A percentile compares a stretch with the other conserved stretches of the same genome.
These are phyloP conservation scores for Oncorhynchus nerka DNA, from an alignment of 2,113 vertebrate genomes.

Conservation along the genomic window DNA sequence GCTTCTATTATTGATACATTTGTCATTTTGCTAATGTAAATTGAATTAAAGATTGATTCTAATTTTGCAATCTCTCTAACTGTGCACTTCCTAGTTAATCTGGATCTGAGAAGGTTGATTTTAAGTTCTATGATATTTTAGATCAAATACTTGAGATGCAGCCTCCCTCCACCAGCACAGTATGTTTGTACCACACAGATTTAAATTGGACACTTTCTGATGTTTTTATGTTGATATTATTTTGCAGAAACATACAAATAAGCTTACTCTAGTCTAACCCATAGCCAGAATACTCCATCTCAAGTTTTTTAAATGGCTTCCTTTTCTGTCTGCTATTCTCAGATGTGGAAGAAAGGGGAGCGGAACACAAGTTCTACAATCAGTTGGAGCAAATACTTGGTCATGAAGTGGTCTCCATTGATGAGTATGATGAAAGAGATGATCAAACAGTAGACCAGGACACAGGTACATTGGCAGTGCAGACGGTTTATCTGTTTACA, in stretches of 20 bases:
- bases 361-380: conserved; percentile 63
- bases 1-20: too few species aligned
- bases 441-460: conserved; percentile 51
- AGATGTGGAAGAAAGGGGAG: conserved; percentile 52
- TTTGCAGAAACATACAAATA: neutral
- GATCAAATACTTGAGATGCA: conserved; percentile 70
- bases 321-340: neutral
- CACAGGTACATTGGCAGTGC: conserved; percentile 24
- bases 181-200: conserved; percentile 25
- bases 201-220: neutral
- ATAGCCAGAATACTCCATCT: neutral
- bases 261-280: neutral
- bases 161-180: conserved; percentile 51
- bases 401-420: conserved; percentile 47
- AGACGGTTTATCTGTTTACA: neutral
- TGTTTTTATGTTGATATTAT: neutral
- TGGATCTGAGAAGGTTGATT: conserved; percentile 59
- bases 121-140: conserved; percentile 71
- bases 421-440: conserved; percentile 50
- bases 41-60: too few species aligned
- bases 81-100: conserved; percentile 32
- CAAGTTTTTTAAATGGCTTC: neutral
- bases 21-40: too few species aligned
- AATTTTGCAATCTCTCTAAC: neutral
- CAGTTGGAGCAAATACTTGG: conserved; percentile 64